These are phyloP conservation scores for Sminthurides bifidus DNA, from an alignment of 1,140 invertebrate genomes.

Conservation along the genomic window DNA sequence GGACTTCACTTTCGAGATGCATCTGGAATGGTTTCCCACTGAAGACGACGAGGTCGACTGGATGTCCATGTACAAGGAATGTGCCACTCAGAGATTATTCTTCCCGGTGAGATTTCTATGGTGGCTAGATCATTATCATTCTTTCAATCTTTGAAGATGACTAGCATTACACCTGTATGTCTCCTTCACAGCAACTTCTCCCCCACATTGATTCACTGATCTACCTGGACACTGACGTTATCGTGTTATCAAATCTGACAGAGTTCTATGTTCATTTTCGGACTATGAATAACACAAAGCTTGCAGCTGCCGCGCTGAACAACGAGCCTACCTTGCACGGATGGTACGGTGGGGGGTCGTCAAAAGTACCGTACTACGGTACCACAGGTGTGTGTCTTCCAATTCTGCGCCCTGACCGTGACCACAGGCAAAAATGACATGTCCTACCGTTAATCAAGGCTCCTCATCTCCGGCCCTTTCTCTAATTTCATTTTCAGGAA, in stretches of 20 bases:
- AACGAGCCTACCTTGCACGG: conserved; percentile 80
- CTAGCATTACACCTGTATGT: background rate
- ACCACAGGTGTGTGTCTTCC: no score
- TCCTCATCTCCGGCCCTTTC: no score
- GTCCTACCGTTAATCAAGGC: no score
- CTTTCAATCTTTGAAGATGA: conserved; percentile 1
- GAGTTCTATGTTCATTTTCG: conserved; percentile 70
- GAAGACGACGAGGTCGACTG: conserved; percentile 55
- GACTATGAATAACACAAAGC: conserved; percentile 71
- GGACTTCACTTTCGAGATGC: conserved; percentile 56
- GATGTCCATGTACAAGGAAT: conserved; percentile 81
- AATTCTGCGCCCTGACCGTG: no score
- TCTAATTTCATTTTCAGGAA: no score
- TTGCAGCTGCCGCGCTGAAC: conserved; percentile 76
- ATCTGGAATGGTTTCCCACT: conserved; percentile 64
- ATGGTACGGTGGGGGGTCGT: conserved; percentile 94
- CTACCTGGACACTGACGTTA: conserved; percentile 83
- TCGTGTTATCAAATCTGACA: conserved; percentile 71
- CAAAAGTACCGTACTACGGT: conserved; percentile 86
- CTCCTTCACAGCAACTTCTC: conserved; percentile 55
- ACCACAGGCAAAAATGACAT: no score
- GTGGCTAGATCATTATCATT: conserved; percentile 15
- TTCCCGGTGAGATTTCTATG: conserved; percentile 57
- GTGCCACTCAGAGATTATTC: conserved; percentile 81
- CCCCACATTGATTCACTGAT: conserved; percentile 69